Percentiles rank a stretch among this genome's conserved stretches.
phyloP scores from a whole-genome alignment of 2,888 invertebrate species.

The Acrobasis consociella region DNA sequence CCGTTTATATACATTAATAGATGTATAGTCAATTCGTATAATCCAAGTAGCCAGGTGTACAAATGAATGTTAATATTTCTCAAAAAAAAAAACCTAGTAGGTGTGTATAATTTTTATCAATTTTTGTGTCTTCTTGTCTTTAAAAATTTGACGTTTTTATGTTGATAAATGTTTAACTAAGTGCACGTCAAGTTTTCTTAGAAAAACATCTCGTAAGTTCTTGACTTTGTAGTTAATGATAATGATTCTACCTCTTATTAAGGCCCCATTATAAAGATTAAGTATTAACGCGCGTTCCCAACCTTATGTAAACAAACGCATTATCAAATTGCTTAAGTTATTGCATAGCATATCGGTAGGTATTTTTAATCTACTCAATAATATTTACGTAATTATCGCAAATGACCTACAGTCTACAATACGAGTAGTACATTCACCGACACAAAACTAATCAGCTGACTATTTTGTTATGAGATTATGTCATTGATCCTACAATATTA shows the following conservation, averaged over 20 bases:
- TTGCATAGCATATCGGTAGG: not conserved
- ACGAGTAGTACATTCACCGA: slow-evolving; percentile 9
- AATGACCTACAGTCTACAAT: slow-evolving; percentile 7
- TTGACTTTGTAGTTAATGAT: no score
- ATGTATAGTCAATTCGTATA: no score
- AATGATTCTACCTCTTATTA: not conserved
- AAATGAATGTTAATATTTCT: no score
- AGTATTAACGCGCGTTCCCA: not conserved
- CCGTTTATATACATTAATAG: no score
- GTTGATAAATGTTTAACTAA: no score
- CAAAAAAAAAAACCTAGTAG: no score
- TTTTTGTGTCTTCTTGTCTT: no score
- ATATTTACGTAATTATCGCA: slow-evolving; percentile 17
- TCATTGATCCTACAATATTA: slow-evolving; percentile 5
- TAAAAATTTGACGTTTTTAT: no score
- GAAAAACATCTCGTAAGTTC: no score
- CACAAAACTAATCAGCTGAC: not conserved
- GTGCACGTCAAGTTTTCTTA: no score
- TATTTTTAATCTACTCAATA: slow-evolving; percentile 2
- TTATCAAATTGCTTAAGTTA: slow-evolving; percentile 5
- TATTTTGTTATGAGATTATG: slow-evolving; percentile 1
- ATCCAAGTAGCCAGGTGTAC: no score
- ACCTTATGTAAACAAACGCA: not conserved
- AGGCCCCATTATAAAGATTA: not conserved
- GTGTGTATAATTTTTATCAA: no score